Conservation (phyloP, 1,140 invertebrate genomes). For the Drosophila busckii region DNA sequence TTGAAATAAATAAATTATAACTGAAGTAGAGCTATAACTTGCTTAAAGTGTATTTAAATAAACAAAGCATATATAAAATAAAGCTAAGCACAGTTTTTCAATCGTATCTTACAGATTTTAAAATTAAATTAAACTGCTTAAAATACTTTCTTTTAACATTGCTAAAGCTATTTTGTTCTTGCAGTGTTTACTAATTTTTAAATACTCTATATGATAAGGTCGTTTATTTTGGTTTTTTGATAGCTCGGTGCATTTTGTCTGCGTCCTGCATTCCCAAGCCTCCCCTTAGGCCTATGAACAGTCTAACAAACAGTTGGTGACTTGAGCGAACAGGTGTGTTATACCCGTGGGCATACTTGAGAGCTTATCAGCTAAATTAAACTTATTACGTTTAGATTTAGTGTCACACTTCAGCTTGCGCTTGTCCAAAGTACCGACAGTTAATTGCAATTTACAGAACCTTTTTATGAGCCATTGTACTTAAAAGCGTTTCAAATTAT, state of each 20-base stretch:
- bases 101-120: too few relatives aligned
- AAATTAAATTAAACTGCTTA: too few relatives aligned
- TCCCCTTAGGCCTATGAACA: too few relatives aligned
- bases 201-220: too few relatives aligned
- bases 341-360: not conserved
- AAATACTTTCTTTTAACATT: too few relatives aligned
- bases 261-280: constrained; percentile 22
- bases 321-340: constrained; percentile 48
- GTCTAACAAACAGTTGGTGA: not conserved
- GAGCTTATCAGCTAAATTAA: constrained; percentile 35
- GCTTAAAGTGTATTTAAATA: not conserved
- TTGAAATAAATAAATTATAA: not conserved
- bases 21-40: too few relatives aligned
- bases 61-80: too few relatives aligned
- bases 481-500: constrained; percentile 19
- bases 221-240: too few relatives aligned
- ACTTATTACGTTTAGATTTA: constrained; percentile 42
- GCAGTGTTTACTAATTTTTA: too few relatives aligned
- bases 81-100: too few relatives aligned
- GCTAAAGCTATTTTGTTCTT: too few relatives aligned
- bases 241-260: constrained; percentile 56
- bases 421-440: constrained; percentile 9
- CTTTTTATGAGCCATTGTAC: constrained; percentile 24
- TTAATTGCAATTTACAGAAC: too few relatives aligned
- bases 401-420: constrained; percentile 15